Evolutionary conservation across 1,140 invertebrate genomes (phyloP).

Genomic region (Ceratina australensis): DNA sequence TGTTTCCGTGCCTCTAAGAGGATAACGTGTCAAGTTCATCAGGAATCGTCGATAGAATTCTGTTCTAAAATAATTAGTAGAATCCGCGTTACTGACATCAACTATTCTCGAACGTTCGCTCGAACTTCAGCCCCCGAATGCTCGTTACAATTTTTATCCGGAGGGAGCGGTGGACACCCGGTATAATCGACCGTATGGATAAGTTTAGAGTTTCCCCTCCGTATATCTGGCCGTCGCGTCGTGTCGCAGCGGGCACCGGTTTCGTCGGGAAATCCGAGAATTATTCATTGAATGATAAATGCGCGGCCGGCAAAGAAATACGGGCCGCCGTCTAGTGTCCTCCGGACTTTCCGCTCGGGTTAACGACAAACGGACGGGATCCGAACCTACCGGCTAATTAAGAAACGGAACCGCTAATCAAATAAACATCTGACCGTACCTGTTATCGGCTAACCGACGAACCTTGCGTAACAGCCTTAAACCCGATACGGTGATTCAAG

Average conservation of each 20-base stretch:
- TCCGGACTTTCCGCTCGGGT: conserved; percentile 25
- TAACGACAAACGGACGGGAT: conserved; percentile 14
- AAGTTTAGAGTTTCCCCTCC: conserved; percentile 21
- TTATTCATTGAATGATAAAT: conserved; percentile 47
- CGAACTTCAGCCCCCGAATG: no score
- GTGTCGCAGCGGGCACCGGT: not conserved
- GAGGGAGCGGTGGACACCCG: not conserved
- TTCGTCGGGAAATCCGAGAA: conserved; percentile 20
- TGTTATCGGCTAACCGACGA: conserved; percentile 29
- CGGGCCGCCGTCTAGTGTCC: conserved; percentile 26
- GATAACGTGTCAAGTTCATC: no score
- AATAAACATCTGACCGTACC: conserved; percentile 24
- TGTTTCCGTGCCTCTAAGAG: no score
- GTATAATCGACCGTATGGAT: conserved; percentile 17
- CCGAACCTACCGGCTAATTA: conserved; percentile 31
- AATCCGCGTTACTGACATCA: no score
- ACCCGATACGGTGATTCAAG: no score
- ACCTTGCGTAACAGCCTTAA: conserved; percentile 6
- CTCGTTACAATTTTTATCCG: no score
- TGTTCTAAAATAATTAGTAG: no score
- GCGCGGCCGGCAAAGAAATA: conserved; percentile 39
- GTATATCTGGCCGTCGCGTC: not conserved
- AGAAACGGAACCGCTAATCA: conserved; percentile 39
- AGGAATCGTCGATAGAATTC: no score
- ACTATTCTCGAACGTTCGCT: no score